phyloP scores from a whole-genome alignment of 2,888 invertebrate species.

The Cistogaster globosa region DNA sequence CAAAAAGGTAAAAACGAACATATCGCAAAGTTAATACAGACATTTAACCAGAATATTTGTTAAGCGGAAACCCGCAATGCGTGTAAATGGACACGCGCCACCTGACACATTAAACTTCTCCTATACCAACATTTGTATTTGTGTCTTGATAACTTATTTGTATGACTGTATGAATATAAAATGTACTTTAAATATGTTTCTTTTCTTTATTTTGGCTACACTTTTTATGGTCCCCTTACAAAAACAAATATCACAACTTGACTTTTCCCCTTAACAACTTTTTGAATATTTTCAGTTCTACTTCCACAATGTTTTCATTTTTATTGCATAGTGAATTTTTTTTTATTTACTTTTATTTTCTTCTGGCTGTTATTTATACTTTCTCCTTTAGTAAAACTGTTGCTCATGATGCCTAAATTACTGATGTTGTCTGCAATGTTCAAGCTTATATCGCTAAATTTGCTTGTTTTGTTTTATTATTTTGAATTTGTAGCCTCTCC shows the following conservation, averaged over 20 bases:
- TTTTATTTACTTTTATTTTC: background rate
- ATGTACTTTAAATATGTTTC: conserved; percentile 19
- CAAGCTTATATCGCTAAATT: conserved; percentile 51
- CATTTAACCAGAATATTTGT: conserved; percentile 4
- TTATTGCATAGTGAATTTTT: conserved; percentile 56
- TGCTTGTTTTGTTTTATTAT: conserved; percentile 36
- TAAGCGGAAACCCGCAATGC: conserved; percentile 51
- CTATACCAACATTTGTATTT: conserved; percentile 19
- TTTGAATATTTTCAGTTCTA: conserved; percentile 12
- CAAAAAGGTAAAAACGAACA: background rate
- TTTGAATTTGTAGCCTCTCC: background rate
- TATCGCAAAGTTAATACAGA: background rate
- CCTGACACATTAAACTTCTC: conserved; percentile 61
- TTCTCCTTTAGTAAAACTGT: conserved; percentile 51
- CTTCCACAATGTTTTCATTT: conserved; percentile 25
- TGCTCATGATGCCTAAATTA: conserved; percentile 30
- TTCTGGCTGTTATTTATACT: conserved; percentile 29
- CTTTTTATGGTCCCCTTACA: background rate
- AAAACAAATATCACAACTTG: background rate
- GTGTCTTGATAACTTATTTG: background rate
- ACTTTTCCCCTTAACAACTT: background rate
- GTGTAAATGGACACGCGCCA: conserved; percentile 66
- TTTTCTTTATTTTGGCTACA: conserved; percentile 12
- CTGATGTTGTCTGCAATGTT: conserved; percentile 20
- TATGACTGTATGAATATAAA: background rate